A percentile compares a stretch with the other conserved stretches of the same genome.
Conservation (phyloP, 1,140 invertebrate species). For the Callitettix versicolor region DNA sequence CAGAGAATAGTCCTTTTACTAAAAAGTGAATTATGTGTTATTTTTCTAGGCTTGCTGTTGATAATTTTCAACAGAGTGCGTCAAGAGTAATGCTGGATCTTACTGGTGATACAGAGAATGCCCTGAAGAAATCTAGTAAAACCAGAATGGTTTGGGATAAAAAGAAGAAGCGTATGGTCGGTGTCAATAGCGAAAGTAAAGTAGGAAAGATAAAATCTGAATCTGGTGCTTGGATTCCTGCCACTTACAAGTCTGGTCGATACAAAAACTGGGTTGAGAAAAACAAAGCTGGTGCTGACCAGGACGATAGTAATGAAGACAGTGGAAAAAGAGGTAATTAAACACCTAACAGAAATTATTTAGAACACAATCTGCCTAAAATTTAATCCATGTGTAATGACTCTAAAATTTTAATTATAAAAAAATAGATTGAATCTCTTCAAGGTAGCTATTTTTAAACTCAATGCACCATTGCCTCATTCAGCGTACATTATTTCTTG, state of each 20-base stretch:
- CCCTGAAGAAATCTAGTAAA: constrained; percentile 41
- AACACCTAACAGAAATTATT: not conserved
- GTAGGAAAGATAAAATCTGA: constrained; percentile 79
- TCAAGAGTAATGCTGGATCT: constrained; percentile 65
- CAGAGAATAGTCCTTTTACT: not conserved
- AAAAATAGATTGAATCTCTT: no score
- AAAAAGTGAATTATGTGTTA: constrained; percentile 5
- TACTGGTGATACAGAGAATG: constrained; percentile 61
- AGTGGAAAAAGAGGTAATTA: constrained; percentile 31
- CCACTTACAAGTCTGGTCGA: constrained; percentile 82
- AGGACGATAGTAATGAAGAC: constrained; percentile 45
- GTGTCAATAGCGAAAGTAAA: constrained; percentile 42
- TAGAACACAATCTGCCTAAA: not conserved
- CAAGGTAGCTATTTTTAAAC: no score
- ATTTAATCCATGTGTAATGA: not conserved
- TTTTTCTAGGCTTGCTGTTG: constrained; percentile 53
- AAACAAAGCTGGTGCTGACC: constrained; percentile 51
- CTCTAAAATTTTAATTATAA: constrained; percentile 1
- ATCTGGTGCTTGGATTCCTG: constrained; percentile 85
- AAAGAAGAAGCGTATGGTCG: constrained; percentile 87
- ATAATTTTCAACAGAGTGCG: constrained; percentile 62
- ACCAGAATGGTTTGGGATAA: constrained; percentile 69
- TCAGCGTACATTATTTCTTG: no score
- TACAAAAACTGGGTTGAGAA: constrained; percentile 83
- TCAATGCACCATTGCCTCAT: no score